Conservation (phyloP, 2,113 vertebrate genomes). For the Zosterops borbonicus region DNA sequence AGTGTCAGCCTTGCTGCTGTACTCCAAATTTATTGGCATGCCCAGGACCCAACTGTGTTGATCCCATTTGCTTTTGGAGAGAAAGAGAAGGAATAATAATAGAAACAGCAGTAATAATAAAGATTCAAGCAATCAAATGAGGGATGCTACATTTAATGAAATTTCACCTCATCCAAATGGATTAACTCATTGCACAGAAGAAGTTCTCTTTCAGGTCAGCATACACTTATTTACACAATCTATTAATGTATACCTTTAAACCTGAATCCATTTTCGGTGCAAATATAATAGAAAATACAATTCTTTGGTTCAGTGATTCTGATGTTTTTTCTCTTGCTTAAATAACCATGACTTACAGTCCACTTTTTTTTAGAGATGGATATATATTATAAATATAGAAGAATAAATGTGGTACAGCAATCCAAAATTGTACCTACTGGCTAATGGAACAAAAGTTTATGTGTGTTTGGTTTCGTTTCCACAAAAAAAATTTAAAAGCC, state of each 20-base stretch:
- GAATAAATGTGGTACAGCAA: not conserved
- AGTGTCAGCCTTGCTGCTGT: not conserved
- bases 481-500: not conserved
- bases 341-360: constrained; percentile 28
- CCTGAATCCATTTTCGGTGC: constrained; percentile 49
- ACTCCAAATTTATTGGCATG: not conserved
- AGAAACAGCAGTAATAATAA: not conserved
- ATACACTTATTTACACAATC: constrained; percentile 18
- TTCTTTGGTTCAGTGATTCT: constrained; percentile 30
- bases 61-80: not conserved
- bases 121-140: not conserved
- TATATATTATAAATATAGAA: not conserved
- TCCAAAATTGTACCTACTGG: not conserved
- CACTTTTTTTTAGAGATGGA: not conserved
- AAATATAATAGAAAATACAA: constrained; percentile 54
- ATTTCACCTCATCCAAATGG: not conserved
- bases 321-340: constrained; percentile 30
- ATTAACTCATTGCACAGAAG: not conserved
- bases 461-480: not conserved
- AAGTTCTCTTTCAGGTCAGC: constrained; percentile 19
- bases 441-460: not conserved
- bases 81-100: not conserved
- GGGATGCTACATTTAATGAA: not conserved
- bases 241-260: constrained; percentile 33
- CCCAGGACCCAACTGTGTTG: not conserved